Percentiles rank a stretch among this genome's conserved stretches.
Conservation (phyloP, 2,888 invertebrate species). For the Pecten maximus region DNA sequence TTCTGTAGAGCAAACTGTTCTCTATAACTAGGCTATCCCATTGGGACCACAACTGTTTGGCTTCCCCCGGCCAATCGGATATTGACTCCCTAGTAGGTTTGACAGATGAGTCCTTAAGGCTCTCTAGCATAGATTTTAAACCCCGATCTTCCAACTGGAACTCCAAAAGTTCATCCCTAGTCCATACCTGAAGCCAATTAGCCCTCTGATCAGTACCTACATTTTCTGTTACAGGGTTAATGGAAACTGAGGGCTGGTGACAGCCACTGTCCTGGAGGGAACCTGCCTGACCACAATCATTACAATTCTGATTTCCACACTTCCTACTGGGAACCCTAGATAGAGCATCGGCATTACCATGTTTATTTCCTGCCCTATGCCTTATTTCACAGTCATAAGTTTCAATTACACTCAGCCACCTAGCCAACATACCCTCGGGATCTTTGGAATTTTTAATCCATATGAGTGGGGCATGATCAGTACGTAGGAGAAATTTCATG, state of each 20-base stretch:
- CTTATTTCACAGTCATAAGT: conserved; percentile 47
- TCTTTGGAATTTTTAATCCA: conserved; percentile 50
- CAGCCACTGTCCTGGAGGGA: background rate
- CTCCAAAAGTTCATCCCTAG: too few species aligned
- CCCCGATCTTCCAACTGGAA: too few species aligned
- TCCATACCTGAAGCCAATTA: too few species aligned
- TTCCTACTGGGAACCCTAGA: conserved; percentile 33
- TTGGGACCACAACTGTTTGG: too few species aligned
- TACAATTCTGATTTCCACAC: conserved; percentile 33
- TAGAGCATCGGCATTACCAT: conserved; percentile 46
- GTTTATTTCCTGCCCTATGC: conserved; percentile 45
- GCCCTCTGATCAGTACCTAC: too few species aligned
- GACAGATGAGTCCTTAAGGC: too few species aligned
- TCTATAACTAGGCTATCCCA: too few species aligned
- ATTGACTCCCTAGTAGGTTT: too few species aligned
- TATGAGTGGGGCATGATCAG: conserved; percentile 48
- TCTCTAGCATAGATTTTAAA: too few species aligned
- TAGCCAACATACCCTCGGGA: conserved; percentile 45
- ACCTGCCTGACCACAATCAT: background rate
- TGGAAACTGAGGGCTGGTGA: background rate
- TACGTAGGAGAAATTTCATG: conserved; percentile 44
- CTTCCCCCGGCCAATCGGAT: too few species aligned
- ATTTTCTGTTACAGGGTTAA: background rate
- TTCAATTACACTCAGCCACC: conserved; percentile 50
- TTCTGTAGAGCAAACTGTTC: too few species aligned